These are phyloP conservation scores for Patiria miniata DNA, from an alignment of 35 echinoderm and acorn worm genomes.

Conservation along the genomic window DNA sequence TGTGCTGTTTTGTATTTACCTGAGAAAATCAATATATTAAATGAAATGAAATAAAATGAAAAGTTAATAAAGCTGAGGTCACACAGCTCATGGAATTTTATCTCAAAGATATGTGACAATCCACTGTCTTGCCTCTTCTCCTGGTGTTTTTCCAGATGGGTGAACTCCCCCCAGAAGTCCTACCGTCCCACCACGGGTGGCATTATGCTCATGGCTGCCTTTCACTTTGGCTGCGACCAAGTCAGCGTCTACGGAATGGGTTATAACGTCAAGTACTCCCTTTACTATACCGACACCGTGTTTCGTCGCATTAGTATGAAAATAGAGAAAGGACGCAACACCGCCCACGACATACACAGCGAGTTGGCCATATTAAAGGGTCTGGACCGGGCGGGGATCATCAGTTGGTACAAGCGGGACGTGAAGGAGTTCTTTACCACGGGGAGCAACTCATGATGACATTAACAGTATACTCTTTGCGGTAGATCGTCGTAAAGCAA, in stretches of 20 bases:
- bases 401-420: slow-evolving; percentile 86
- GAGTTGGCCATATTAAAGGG: slow-evolving; percentile 61
- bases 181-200: slow-evolving; percentile 83
- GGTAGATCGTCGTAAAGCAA: too few species aligned
- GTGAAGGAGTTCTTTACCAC: slow-evolving; percentile 31
- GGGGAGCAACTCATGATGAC: too few species aligned
- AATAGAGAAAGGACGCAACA: too few species aligned
- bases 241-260: slow-evolving; percentile 89
- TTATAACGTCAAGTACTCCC: slow-evolving; percentile 59
- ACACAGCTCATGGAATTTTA: too few species aligned
- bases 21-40: too few species aligned
- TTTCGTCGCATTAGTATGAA: slow-evolving; percentile 36
- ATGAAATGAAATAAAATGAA: too few species aligned
- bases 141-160: slow-evolving; percentile 67
- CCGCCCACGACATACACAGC: slow-evolving; percentile 64
- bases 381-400: slow-evolving; percentile 58
- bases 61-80: too few species aligned
- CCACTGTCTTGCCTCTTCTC: too few species aligned
- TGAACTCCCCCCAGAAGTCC: slow-evolving; percentile 44
- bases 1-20: too few species aligned
- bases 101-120: too few species aligned
- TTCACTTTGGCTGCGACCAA: slow-evolving; percentile 75
- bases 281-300: slow-evolving; percentile 74
- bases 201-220: slow-evolving; percentile 76
- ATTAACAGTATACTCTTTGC: too few species aligned